Base-by-base conservation (phyloP, 2,888 invertebrate genomes). In the Barypeithes pellucidus region DNA sequence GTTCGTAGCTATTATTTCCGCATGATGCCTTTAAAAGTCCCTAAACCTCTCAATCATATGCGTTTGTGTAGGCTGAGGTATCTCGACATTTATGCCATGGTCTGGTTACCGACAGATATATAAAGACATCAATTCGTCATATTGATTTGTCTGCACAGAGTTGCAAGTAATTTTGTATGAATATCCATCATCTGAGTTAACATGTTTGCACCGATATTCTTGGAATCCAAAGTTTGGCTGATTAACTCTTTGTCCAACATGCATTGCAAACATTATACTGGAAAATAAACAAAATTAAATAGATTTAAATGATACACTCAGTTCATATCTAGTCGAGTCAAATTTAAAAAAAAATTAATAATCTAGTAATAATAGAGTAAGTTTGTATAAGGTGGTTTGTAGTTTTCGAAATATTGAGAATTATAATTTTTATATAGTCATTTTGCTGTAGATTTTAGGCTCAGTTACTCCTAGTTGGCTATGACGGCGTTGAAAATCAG, bases 81-180 rank as follows among this genome's bases (percentile, higher is more conserved):
- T 36, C 22, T 47, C 67, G 72, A 72, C 72, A 18, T 60, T 61
- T 69, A 66, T 60, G 72, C 47, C 67, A 60, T 50, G 71, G 71
- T 71, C 65, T 65, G 65, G 59, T 65, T 60, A 61, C 60, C 52
- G 45, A 66, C 66, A 66, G 50, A 57, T 39, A 33, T 29, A 71
- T 41, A 71, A 71, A 71, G 67, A 72, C 24, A 67, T 67, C 66
- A 67, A 72, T 72, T 72, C 72, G 72, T 72, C 59, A 72, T 65
- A 62, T 63, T 16, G 20, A 14, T 66, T 61, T 45, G 14, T 2
- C 45, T 43, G 39, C 65, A 45, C 29, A 39, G 29, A 36, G 52
- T 71, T 60, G 67, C 67, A 67, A 67, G 59, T 72, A 66, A 43
- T 45, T 39, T 29, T 22, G 57, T 57, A 54, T 54, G 63, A 67